These are phyloP conservation scores for Empidonax alnorum DNA, from an alignment of 2,113 vertebrate genomes.

Conservation along the genomic window DNA sequence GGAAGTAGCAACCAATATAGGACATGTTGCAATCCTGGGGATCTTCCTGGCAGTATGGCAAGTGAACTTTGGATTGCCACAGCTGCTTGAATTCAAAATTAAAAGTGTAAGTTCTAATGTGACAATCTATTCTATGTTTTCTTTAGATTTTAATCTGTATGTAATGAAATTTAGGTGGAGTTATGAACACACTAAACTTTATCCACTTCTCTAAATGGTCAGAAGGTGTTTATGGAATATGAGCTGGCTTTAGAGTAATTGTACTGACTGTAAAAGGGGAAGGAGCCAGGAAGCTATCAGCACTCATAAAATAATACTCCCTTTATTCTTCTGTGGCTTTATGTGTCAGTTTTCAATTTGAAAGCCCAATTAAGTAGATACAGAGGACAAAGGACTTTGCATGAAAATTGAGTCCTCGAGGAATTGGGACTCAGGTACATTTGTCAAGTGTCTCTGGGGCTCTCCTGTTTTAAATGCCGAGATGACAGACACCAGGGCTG, in stretches of 20 bases:
- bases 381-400: background rate
- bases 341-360: background rate
- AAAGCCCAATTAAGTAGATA: background rate
- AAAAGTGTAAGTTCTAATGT: background rate
- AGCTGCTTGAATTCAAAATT: background rate
- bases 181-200: background rate
- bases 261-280: background rate
- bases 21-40: background rate
- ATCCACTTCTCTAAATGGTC: background rate
- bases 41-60: background rate
- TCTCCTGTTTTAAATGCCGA: background rate
- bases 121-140: background rate
- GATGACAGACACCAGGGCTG: background rate
- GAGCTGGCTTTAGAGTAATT: background rate
- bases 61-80: background rate
- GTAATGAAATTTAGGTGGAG: background rate
- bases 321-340: background rate
- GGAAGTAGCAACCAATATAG: background rate
- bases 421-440: accelerated
- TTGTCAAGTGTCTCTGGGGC: background rate
- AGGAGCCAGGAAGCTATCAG: background rate
- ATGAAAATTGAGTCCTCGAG: background rate
- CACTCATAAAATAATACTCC: background rate
- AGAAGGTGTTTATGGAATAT: background rate
- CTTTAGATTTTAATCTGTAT: background rate